Conservation (phyloP, 1,140 invertebrate species). For the Streblospio benedicti region DNA sequence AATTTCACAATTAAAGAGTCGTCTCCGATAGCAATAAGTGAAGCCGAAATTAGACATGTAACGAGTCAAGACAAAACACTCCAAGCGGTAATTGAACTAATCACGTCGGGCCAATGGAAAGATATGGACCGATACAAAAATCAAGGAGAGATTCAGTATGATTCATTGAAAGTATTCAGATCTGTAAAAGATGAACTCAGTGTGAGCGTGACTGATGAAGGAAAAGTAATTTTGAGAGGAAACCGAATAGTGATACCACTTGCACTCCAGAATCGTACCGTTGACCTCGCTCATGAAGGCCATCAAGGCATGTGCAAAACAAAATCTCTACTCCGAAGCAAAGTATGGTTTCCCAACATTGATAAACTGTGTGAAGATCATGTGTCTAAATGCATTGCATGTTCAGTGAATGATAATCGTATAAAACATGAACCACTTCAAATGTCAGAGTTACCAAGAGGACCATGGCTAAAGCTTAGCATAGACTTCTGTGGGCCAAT, state of each 20-base stretch:
- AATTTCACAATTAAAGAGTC: slow-evolving; percentile 1
- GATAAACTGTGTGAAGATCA: slow-evolving; percentile 18
- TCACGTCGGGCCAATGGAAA: no score
- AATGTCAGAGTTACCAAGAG: slow-evolving; percentile 21
- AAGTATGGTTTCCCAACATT: slow-evolving; percentile 22
- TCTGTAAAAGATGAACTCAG: slow-evolving; percentile 17
- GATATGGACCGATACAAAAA: no score
- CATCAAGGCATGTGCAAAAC: slow-evolving; percentile 24
- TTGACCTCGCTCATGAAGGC: slow-evolving; percentile 19
- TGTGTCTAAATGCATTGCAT: slow-evolving; percentile 19
- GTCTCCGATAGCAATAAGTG: slow-evolving; percentile 1
- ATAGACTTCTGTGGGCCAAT: slow-evolving; percentile 34
- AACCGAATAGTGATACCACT: slow-evolving; percentile 20
- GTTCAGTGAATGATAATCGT: slow-evolving; percentile 17
- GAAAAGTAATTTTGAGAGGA: slow-evolving; percentile 13
- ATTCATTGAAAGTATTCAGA: no score
- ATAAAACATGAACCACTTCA: slow-evolving; percentile 21
- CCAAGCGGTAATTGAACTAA: background rate
- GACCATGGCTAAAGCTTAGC: slow-evolving; percentile 24
- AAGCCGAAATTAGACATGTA: slow-evolving; percentile 4
- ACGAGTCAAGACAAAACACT: slow-evolving; percentile 9
- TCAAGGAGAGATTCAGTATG: no score
- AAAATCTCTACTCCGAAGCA: slow-evolving; percentile 20
- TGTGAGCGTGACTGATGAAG: no score
- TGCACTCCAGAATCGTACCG: slow-evolving; percentile 11